Base-by-base conservation (phyloP, 2,113 vertebrate genomes). In the Heterochromis multidens region DNA sequence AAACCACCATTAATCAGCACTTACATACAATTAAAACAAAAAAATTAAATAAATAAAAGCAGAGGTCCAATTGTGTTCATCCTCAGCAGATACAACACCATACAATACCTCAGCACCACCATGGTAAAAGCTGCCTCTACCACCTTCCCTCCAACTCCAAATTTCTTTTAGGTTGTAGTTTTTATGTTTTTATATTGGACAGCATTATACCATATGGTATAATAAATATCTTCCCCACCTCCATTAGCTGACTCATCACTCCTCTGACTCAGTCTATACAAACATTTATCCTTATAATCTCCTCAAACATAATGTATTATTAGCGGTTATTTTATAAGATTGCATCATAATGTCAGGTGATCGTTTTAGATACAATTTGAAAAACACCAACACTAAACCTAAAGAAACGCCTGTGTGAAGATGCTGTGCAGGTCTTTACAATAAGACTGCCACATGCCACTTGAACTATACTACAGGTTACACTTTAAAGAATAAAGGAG, bases 211-310 rank as follows among this genome's bases (percentile, higher is more conserved):
- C 70, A 89, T 43, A 84, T 52, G 49, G 25, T 82, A 52, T 77
- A 86, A 65, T 82, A 87, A 81, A 89, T 81, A 70, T 65, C 37
- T 60, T 79, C 83, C 54, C 37, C 79, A 61, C 83, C 79, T 23
- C 77, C 82, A 60, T 77, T n/a, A 74, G 58, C 52, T 91, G 84
- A 89, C 60, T 88, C 82, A 87, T 80, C 33, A 33, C 19, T 80
- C 54, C 80, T 87, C 43, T 82, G 86, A 88, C 77, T 90, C 90
- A 88, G 59, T 57, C 62, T 59, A 43, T 49, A 37, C 57, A 80
- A 72, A 72, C 7, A 79, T 40, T 59, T 70, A 19, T 79, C 43
- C 61, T 74, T 19, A 60, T 17, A 54, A 35, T 40, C 56, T 77
- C 63, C 2, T 13, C 23, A 54, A 56, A 54, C 16, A 63, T 11